Base-by-base conservation (phyloP, 2,113 vertebrate species). In the Oplegnathus fasciatus region DNA sequence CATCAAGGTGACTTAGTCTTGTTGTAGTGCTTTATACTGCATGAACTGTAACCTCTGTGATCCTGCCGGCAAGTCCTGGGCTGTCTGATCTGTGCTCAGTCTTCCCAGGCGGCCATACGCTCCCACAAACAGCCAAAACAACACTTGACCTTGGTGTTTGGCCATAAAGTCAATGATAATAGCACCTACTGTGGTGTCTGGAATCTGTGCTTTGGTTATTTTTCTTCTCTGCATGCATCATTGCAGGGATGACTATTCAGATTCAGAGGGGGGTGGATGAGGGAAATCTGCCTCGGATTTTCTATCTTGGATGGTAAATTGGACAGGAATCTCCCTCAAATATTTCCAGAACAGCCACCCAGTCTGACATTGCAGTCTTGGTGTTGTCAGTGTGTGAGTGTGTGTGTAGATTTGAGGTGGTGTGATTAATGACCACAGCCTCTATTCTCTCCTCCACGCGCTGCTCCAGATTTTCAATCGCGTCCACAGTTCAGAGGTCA, bases 391-490 rank as follows among this genome's bases (percentile, higher is more conserved):
- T 82, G 65, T 82, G 75, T 79, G 52, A 69, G 37, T 78, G 52
- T 79, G 73, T 83, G 74, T 79, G 48, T 81, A 66, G 55, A 55
- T 88, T 73, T 76, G 60, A 83, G 82, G 55, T 20, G 46, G 54
- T 42, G 77, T 95, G 95, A 96, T 96, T 93, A 94, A 95, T 95
- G 93, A 92, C 88, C 78, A 54, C 82, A 77, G 85, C 89, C 87
- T 90, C 84, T 37, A 44, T 85, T 86, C 75, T 87, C 86, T 84
- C 61, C 87, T 90, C 52, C 80, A 50, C n/a, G 48, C 62, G 37
- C 75, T 80, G 88, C 84, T 92, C 78, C 87, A 90, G 75, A 93
- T 94, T 94, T 95, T 91, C 92, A 94, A 91, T 92, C 37, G 82
- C 58, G 50, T 85, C 89, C 90, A 79, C 78, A 88, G 94, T 89